Percentiles rank a stretch among this genome's conserved stretches.
These are phyloP conservation scores for Seira sanloemensis DNA, from an alignment of 2,888 invertebrate species.

Conservation along the genomic window DNA sequence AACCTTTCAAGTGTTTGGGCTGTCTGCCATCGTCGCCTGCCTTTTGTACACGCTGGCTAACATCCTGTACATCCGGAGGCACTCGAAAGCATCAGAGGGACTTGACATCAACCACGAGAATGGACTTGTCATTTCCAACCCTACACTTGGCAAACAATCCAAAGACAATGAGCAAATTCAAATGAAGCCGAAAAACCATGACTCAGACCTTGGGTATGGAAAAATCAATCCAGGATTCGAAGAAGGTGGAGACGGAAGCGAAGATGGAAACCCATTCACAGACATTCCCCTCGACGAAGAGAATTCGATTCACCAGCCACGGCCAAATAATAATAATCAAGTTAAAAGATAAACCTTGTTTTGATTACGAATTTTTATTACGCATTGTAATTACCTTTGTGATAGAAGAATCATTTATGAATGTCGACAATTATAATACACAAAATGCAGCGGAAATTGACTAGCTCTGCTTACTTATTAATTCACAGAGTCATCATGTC, in stretches of 20 bases:
- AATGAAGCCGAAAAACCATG: conserved; percentile 36
- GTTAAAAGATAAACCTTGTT: conserved; percentile 18
- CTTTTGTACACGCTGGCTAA: conserved; percentile 84
- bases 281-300: conserved; percentile 72
- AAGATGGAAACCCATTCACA: conserved; percentile 64
- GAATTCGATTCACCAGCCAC: not conserved
- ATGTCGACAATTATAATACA: too few species aligned
- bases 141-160: conserved; percentile 13
- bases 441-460: too few species aligned
- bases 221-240: conserved; percentile 50
- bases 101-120: conserved; percentile 24
- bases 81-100: conserved; percentile 75
- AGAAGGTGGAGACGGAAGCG: conserved; percentile 26
- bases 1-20: conserved; percentile 84
- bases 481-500: too few species aligned
- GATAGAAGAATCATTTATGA: too few species aligned
- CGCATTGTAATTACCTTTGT: too few species aligned
- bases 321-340: conserved; percentile 38
- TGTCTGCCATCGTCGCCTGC: conserved; percentile 81
- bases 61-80: conserved; percentile 80
- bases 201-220: conserved; percentile 45
- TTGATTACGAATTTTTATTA: too few species aligned
- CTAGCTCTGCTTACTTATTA: too few species aligned
- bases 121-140: conserved; percentile 40
- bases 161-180: conserved; percentile 23